Conservation (phyloP, 2,797 vertebrate species). For the Cottoperca gobio region DNA sequence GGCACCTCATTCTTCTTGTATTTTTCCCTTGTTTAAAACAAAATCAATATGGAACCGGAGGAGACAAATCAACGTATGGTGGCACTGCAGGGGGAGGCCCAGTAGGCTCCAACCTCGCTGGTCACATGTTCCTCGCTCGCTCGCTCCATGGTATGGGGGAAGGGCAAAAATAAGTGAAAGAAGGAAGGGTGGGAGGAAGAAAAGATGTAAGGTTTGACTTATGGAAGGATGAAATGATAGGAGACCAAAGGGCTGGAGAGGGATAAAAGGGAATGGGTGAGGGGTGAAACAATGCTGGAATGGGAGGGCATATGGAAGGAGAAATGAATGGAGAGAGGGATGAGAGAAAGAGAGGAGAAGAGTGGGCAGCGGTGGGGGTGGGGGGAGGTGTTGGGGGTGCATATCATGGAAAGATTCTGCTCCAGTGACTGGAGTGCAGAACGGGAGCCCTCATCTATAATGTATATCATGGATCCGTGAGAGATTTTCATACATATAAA, state of each 20-base stretch:
- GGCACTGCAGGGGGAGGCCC: constrained; percentile 67
- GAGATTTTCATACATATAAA: constrained; percentile 86
- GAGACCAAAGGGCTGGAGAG: constrained; percentile 76
- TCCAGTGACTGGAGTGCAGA: constrained; percentile 80
- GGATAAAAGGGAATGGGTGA: constrained; percentile 76
- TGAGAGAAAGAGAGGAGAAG: constrained; percentile 58
- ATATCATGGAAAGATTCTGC: constrained; percentile 79
- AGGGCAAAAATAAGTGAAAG: constrained; percentile 39
- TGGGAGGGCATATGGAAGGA: constrained; percentile 75
- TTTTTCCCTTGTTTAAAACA: constrained; percentile 84
- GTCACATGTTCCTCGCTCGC: constrained; percentile 67
- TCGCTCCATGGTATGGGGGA: constrained; percentile 29
- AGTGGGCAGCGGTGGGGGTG: constrained; percentile 50
- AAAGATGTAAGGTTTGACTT: constrained; percentile 78
- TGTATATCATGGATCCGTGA: constrained; percentile 82
- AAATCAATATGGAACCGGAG: constrained; percentile 84
- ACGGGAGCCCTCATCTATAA: constrained; percentile 84
- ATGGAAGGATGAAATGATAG: constrained; percentile 75
- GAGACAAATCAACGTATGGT: constrained; percentile 82
- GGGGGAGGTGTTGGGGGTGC: constrained; percentile 44
- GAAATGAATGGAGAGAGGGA: constrained; percentile 69
- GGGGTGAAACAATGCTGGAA: constrained; percentile 73
- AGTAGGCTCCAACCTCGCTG: constrained; percentile 61
- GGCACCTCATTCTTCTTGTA: constrained; percentile 83
- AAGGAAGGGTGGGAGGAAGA: constrained; percentile 60